Evolutionary conservation across 92 coral and sea anemone species (phyloP).

Genomic region (Parazoanthus swiftii): DNA sequence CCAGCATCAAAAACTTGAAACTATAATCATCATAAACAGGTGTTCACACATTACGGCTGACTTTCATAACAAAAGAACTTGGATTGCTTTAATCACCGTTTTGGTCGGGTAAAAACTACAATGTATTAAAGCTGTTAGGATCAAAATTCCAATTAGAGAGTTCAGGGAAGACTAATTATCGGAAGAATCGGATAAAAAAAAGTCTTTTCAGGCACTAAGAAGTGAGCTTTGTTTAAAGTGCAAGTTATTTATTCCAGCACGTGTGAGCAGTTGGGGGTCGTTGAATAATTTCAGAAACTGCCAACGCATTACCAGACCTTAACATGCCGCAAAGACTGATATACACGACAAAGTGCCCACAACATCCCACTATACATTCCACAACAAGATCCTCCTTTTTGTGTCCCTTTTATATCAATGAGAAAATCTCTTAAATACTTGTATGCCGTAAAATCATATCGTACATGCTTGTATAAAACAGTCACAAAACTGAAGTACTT

Average conservation of each 20-base stretch:
- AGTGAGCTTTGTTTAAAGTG: neutral
- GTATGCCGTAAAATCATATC: neutral
- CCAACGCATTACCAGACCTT: neutral
- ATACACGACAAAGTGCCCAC: neutral
- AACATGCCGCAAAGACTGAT: neutral
- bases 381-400: neutral
- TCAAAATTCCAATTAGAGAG: neutral
- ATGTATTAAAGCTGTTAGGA: neutral
- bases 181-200: neutral
- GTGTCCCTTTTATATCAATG: neutral
- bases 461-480: too few relatives aligned
- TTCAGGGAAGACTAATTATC: neutral
- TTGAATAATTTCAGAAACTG: neutral
- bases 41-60: neutral
- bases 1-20: neutral
- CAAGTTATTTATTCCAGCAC: neutral
- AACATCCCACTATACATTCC: neutral
- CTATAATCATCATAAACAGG: neutral
- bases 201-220: neutral
- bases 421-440: too few relatives aligned
- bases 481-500: neutral
- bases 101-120: neutral
- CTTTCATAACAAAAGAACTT: neutral
- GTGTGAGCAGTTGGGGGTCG: neutral
- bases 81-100: neutral